Percentiles rank a stretch among this genome's conserved stretches.
Conservation (phyloP, 2,888 invertebrate genomes). For the Tolmerus cingulatus region DNA sequence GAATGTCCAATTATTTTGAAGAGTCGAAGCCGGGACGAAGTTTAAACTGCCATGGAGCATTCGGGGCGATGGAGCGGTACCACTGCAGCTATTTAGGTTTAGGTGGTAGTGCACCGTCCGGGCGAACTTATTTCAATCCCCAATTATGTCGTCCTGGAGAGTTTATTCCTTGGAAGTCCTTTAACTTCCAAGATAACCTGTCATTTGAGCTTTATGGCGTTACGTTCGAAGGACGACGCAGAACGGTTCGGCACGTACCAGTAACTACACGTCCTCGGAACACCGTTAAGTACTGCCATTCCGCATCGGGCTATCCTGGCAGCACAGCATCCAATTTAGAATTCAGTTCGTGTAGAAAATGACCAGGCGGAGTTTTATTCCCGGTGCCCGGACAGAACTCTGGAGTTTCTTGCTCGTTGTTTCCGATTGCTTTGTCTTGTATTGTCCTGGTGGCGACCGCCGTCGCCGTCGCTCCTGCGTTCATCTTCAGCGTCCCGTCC, state of each 20-base stretch:
- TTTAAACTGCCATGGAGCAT: background rate
- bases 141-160: slow-evolving; percentile 12
- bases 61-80: background rate
- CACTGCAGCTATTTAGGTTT: background rate
- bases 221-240: background rate
- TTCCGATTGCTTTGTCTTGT: slow-evolving; percentile 33
- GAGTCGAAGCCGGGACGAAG: background rate
- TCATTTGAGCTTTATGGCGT: slow-evolving; percentile 36
- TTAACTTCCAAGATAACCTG: slow-evolving; percentile 33
- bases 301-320: background rate
- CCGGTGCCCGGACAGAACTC: background rate
- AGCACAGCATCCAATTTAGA: slow-evolving; percentile 44
- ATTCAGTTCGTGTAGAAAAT: slow-evolving; percentile 50
- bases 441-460: slow-evolving; percentile 8
- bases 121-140: slow-evolving; percentile 16
- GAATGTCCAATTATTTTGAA: background rate
- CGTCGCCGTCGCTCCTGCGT: background rate
- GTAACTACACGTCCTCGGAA: slow-evolving; percentile 46
- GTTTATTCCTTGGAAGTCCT: slow-evolving; percentile 23
- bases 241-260: slow-evolving; percentile 38
- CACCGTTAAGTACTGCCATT: slow-evolving; percentile 47
- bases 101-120: background rate
- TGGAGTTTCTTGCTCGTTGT: slow-evolving; percentile 31
- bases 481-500: background rate
- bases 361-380: slow-evolving; percentile 48